Evolutionary conservation across 1,140 invertebrate genomes (phyloP), one percentile per base, ranked within the genome.

Genomic region (Vanessa tameamea): DNA sequence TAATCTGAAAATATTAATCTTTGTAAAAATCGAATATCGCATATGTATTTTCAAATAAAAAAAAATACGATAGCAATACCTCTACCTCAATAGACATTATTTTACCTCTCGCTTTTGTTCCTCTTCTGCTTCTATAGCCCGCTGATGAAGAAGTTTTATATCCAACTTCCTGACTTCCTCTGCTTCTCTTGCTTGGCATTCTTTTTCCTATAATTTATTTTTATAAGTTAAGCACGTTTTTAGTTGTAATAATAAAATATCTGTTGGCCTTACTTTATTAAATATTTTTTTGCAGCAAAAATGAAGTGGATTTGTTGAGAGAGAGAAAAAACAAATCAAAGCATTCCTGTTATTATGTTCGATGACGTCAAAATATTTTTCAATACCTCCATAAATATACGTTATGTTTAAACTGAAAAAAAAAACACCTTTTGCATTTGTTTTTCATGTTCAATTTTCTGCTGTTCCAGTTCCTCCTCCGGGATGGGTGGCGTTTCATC

Each of bases 401-500:
- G 26, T 31, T 31, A 31, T 31, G 26, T 31, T 31, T 31, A 31
- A 31, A 66, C n/a, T 47, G 5, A 16, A 2, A 64, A 0, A 16
- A 48, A n/a, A 43, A 16, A 47, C 79, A 90, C 90, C 83, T 92
- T 90, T 78, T 92, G 88, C 69, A 90, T 73, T 77, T 90, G 89
- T 47, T 83, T 80, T 61, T 92, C 90, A 85, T 92, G 87, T 77
- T 92, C 88, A 78, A 90, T 86, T 77, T 90, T 90, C 67, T 92
- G 90, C 73, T 90, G 87, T 77, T 92, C 88, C 68, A 92, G 81
- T 68, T 92, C 87, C 77, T 90, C 90, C 69, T 90, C 87, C 0
- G 87, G 88, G 71, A 92, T 90, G 1, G 90, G 88, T 8, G 90
- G 88, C 4, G 90, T 89, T 68, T 92, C 90, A 82, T 92, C 90